phyloP scores from a whole-genome alignment of 2,113 vertebrate genomes.

The Stegastes partitus region DNA sequence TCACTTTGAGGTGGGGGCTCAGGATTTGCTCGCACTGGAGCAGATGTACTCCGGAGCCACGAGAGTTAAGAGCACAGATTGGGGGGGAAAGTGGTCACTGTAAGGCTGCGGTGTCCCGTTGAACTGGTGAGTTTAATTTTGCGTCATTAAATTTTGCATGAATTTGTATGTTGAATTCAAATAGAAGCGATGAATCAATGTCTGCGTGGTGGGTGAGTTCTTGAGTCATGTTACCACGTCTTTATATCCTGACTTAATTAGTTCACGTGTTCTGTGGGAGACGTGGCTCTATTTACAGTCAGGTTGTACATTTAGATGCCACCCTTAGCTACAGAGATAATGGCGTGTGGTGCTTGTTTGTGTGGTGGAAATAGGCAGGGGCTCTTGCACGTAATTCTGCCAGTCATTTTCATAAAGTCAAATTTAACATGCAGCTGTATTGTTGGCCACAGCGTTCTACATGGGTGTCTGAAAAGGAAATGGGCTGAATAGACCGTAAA shows the following conservation, averaged over 20 bases:
- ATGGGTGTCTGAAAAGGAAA: not conserved
- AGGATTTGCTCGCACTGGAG: conserved; percentile 16
- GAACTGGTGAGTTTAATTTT: conserved; percentile 60
- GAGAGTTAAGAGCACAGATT: conserved; percentile 7
- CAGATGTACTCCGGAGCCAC: not conserved
- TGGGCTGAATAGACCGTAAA: too few relatives aligned
- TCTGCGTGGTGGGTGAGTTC: not conserved
- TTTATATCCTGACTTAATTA: not conserved
- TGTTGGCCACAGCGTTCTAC: not conserved
- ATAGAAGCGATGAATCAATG: not conserved
- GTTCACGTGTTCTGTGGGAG: not conserved
- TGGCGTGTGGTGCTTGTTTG: not conserved
- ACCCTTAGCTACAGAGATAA: conserved; percentile 25
- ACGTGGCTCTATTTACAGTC: not conserved
- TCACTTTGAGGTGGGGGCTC: conserved; percentile 48
- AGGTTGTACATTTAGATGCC: conserved; percentile 32
- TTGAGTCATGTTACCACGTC: not conserved
- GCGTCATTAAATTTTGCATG: not conserved
- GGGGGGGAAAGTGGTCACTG: not conserved
- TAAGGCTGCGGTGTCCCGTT: not conserved
- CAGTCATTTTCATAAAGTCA: not conserved
- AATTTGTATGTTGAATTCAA: not conserved
- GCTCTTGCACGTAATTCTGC: not conserved
- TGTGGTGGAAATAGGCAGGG: not conserved
- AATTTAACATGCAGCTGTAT: not conserved